phyloP scores from a whole-genome alignment of 1,140 invertebrate genomes.

The Drosophila guanche region DNA sequence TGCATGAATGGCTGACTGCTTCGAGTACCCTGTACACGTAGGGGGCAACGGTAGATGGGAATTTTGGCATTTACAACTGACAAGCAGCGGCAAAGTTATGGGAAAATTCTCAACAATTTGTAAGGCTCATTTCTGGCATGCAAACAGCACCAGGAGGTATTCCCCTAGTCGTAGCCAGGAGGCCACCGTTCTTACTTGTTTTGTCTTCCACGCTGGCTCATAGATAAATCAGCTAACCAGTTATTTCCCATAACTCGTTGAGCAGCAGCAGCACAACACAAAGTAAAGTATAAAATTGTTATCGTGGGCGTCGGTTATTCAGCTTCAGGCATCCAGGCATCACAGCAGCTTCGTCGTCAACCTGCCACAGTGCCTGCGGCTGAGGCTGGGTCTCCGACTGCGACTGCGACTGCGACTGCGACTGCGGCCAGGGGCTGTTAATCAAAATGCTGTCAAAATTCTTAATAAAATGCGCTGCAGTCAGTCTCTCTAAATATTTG shows the following conservation, averaged over 20 bases:
- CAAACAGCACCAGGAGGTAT: too few relatives aligned
- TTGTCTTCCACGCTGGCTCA: constrained; percentile 25
- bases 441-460: constrained; percentile 78
- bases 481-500: constrained; percentile 40
- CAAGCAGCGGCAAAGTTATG: too few relatives aligned
- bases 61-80: too few relatives aligned
- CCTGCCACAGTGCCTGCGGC: constrained; percentile 26
- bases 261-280: too few relatives aligned
- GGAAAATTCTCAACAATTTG: too few relatives aligned
- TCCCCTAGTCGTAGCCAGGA: too few relatives aligned
- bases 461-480: constrained; percentile 66
- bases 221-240: constrained; percentile 55
- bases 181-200: not conserved
- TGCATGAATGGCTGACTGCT: constrained; percentile 58
- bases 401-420: not conserved
- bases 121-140: too few relatives aligned
- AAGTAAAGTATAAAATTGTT: not conserved
- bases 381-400: not conserved
- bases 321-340: too few relatives aligned
- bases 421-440: constrained; percentile 38
- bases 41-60: too few relatives aligned
- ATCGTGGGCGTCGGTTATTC: constrained; percentile 35
- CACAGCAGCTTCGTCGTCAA: constrained; percentile 6
- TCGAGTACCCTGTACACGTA: not conserved
- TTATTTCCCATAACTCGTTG: constrained; percentile 48